These are phyloP conservation scores for Mesorhabditis belari DNA, from an alignment of 2,888 invertebrate species.

Conservation along the genomic window DNA sequence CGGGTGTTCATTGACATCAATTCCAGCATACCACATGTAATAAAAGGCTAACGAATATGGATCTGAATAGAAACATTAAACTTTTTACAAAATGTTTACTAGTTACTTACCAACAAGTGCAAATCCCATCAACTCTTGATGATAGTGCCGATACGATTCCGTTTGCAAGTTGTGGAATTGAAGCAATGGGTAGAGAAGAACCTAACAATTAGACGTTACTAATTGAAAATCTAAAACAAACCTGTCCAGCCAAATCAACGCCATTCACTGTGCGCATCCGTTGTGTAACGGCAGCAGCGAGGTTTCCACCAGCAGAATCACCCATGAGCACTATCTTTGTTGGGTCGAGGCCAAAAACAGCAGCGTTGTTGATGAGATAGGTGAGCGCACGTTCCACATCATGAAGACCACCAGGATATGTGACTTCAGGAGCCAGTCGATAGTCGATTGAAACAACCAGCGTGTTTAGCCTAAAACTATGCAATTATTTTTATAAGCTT, in stretches of 20 bases:
- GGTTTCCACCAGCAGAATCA: slow-evolving; percentile 46
- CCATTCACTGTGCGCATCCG: slow-evolving; percentile 13
- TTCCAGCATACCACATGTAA: slow-evolving; percentile 39
- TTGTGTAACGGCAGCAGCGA: slow-evolving; percentile 37
- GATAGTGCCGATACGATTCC: slow-evolving; percentile 43
- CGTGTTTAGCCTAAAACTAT: slow-evolving; percentile 16
- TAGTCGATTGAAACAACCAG: slow-evolving; percentile 45
- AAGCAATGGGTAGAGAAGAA: slow-evolving; percentile 53
- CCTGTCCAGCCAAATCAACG: slow-evolving; percentile 26
- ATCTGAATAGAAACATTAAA: slow-evolving; percentile 13
- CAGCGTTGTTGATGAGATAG: slow-evolving; percentile 39
- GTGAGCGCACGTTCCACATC: slow-evolving; percentile 53
- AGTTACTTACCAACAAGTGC: slow-evolving; percentile 31
- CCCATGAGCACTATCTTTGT: slow-evolving; percentile 41
- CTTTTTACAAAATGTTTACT: neutral
- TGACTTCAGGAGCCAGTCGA: slow-evolving; percentile 54
- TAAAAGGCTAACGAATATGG: slow-evolving; percentile 35
- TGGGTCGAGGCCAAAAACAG: slow-evolving; percentile 31
- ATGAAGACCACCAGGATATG: slow-evolving; percentile 53
- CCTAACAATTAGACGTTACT: slow-evolving; percentile 12
- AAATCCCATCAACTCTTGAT: slow-evolving; percentile 22
- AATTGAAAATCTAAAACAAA: neutral
- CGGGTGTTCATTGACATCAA: slow-evolving; percentile 14
- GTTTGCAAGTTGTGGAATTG: slow-evolving; percentile 53
- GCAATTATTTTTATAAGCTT: neutral